Evolutionary conservation across 2,797 vertebrate species (phyloP).

Genomic region (Neostethus bicornis): DNA sequence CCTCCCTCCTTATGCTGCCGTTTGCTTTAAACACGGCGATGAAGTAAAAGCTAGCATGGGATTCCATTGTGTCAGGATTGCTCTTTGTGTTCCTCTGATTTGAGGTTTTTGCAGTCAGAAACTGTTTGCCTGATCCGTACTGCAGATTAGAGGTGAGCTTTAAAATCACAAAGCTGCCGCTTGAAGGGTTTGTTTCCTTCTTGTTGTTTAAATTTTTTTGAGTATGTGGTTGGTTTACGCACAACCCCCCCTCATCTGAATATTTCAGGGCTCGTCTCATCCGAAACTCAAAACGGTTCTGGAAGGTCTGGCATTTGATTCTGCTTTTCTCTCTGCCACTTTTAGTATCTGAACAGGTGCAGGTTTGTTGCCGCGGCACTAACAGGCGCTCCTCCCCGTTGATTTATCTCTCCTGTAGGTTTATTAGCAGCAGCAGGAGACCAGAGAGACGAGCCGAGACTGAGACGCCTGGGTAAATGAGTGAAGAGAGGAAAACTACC

Average conservation of each 20-base stretch:
- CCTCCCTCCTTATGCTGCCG: constrained; percentile 45
- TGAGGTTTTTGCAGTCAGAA: constrained; percentile 79
- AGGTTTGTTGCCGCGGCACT: constrained; percentile 80
- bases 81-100: constrained; percentile 73
- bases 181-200: constrained; percentile 41
- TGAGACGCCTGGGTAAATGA: constrained; percentile 98
- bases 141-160: constrained; percentile 79
- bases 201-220: constrained; percentile 66
- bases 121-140: constrained; percentile 77
- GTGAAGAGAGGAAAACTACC: constrained; percentile 76
- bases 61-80: constrained; percentile 74
- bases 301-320: constrained; percentile 67
- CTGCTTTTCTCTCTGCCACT: constrained; percentile 82
- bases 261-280: constrained; percentile 64
- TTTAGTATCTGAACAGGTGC: constrained; percentile 83
- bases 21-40: constrained; percentile 64
- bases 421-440: constrained; percentile 97
- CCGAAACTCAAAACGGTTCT: constrained; percentile 64
- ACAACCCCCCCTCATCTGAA: constrained; percentile 58
- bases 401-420: constrained; percentile 99
- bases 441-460: constrained; percentile 95
- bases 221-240: constrained; percentile 69
- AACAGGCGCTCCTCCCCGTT: constrained; percentile 99
- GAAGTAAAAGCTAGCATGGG: constrained; percentile 69
- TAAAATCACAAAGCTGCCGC: constrained; percentile 52